Evolutionary conservation across 2,113 vertebrate species (phyloP).

Genomic region (Alethe diademata): DNA sequence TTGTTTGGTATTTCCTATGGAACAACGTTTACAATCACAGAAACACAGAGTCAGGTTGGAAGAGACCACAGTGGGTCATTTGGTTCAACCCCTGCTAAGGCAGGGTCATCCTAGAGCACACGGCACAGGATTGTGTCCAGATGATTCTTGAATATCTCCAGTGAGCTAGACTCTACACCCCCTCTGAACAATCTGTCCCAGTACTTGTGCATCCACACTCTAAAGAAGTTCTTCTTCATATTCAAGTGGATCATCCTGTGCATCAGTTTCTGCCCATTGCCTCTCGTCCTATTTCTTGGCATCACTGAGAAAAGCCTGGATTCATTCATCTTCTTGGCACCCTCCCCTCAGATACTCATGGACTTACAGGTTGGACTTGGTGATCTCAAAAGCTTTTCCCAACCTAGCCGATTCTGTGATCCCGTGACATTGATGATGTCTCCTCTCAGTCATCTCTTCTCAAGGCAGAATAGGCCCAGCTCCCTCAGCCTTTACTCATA

Average conservation of each 20-base stretch:
- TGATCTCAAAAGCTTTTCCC: neutral
- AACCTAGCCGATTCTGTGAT: neutral
- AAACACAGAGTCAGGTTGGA: neutral
- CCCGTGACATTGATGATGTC: neutral
- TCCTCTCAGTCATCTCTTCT: neutral
- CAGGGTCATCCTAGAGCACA: neutral
- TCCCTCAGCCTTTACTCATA: neutral
- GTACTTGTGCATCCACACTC: rapidly evolving
- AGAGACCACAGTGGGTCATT: neutral
- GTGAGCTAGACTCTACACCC: neutral
- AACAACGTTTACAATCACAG: neutral
- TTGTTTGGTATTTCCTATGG: neutral
- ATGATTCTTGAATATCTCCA: neutral
- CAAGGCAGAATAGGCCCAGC: rapidly evolving
- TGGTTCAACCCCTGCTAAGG: neutral
- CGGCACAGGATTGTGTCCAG: too few relatives aligned
- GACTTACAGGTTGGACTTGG: neutral
- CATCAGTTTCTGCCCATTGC: neutral
- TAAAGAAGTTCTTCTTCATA: neutral
- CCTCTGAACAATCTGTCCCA: neutral
- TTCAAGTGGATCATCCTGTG: neutral
- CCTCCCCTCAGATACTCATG: neutral
- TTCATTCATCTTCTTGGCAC: neutral
- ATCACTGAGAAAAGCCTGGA: neutral
- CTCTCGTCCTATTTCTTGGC: neutral